These are phyloP conservation scores for Lycodopsis pacificus DNA, from an alignment of 2,797 vertebrate species.

Conservation along the genomic window DNA sequence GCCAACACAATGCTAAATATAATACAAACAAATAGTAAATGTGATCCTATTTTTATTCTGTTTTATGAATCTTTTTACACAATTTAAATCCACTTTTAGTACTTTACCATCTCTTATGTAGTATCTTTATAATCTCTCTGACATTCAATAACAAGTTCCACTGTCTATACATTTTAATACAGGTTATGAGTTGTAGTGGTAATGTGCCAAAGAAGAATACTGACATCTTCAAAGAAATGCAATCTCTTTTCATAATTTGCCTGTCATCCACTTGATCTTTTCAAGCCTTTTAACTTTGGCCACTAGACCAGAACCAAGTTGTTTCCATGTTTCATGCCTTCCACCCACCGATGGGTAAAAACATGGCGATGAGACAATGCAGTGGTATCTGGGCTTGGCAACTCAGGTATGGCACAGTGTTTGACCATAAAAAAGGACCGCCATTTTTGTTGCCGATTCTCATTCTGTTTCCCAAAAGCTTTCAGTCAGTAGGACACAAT, in stretches of 20 bases:
- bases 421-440: slow-evolving; percentile 78
- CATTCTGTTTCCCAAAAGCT: slow-evolving; percentile 68
- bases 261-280: slow-evolving; percentile 65
- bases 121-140: slow-evolving; percentile 88
- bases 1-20: slow-evolving; percentile 98
- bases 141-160: slow-evolving; percentile 97
- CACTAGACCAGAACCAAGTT: slow-evolving; percentile 62
- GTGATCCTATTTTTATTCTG: slow-evolving; percentile 88
- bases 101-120: slow-evolving; percentile 81
- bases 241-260: slow-evolving; percentile 76
- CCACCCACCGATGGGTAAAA: slow-evolving; percentile 48
- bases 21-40: slow-evolving; percentile 99
- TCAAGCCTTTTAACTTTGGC: slow-evolving; percentile 65
- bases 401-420: slow-evolving; percentile 86
- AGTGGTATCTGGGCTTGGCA: slow-evolving; percentile 78
- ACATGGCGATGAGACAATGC: slow-evolving; percentile 65
- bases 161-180: slow-evolving; percentile 99
- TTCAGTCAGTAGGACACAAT: slow-evolving; percentile 86
- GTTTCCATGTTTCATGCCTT: slow-evolving; percentile 57
- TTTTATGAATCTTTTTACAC: slow-evolving; percentile 85
- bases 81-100: slow-evolving; percentile 85
- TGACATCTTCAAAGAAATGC: slow-evolving; percentile 93
- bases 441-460: slow-evolving; percentile 67
- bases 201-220: slow-evolving; percentile 95
- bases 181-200: slow-evolving; percentile 98